Evolutionary conservation across 2,888 invertebrate genomes (phyloP).

Genomic region (Keiferia lycopersicella): DNA sequence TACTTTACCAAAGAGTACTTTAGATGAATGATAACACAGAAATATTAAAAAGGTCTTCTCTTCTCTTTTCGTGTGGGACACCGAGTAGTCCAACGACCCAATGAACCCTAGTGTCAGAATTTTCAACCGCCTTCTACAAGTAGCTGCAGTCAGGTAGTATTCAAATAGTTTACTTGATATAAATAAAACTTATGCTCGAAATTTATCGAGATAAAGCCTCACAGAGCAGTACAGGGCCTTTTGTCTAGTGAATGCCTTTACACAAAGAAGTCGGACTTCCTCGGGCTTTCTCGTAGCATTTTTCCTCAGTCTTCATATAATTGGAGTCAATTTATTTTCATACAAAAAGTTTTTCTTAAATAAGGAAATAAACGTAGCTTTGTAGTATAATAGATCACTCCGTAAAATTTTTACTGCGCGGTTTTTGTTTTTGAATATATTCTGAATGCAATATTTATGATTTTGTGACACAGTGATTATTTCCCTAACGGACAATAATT

Average conservation of each 20-base stretch:
- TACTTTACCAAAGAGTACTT: too few relatives aligned
- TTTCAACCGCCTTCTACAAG: too few relatives aligned
- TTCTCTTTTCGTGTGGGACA: too few relatives aligned
- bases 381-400: not conserved
- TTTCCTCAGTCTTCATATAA: slow-evolving; percentile 43
- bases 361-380: not conserved
- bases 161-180: not conserved
- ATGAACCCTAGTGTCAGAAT: too few relatives aligned
- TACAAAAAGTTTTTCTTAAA: not conserved
- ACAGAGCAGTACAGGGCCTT: slow-evolving; percentile 37
- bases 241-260: slow-evolving; percentile 41
- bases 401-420: not conserved
- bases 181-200: not conserved
- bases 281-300: slow-evolving; percentile 39
- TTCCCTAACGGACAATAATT: too few relatives aligned
- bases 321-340: slow-evolving; percentile 27
- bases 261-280: slow-evolving; percentile 42
- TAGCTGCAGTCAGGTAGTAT: too few relatives aligned
- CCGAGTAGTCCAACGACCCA: too few relatives aligned
- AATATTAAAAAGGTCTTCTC: too few relatives aligned
- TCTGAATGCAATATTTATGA: too few relatives aligned
- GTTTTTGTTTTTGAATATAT: not conserved
- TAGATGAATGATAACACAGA: too few relatives aligned
- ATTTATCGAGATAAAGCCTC: slow-evolving; percentile 27
- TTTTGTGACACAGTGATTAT: too few relatives aligned